Conservation (phyloP, 2,113 vertebrate species). For the Salminus brasiliensis region DNA sequence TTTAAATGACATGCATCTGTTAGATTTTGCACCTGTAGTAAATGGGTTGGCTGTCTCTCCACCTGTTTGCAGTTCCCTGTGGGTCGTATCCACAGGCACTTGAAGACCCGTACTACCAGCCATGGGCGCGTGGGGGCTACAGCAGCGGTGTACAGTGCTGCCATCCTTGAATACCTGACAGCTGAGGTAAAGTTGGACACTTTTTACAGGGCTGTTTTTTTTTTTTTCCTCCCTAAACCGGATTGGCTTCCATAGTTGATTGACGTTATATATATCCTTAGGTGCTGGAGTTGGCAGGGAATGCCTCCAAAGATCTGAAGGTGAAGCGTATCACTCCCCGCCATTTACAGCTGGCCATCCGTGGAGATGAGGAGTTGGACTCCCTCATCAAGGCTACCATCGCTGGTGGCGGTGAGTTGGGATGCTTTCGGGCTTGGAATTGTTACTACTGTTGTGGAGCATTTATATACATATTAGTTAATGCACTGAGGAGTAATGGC, state of each 20-base stretch:
- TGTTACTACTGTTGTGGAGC: background rate
- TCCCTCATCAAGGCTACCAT: conserved; percentile 99
- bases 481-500: background rate
- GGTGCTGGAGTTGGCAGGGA: conserved; percentile 98
- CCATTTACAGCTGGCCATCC: conserved; percentile 96
- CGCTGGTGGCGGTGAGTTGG: conserved; percentile 88
- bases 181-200: conserved; percentile 82
- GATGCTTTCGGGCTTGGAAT: background rate
- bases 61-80: conserved; percentile 86
- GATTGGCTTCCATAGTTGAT: background rate
- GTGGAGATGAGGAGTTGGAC: conserved; percentile 96
- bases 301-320: conserved; percentile 97
- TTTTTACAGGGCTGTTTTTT: background rate
- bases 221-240: background rate
- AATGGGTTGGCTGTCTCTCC: background rate
- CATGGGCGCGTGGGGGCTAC: conserved; percentile 97
- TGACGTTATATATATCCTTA: conserved; percentile 51
- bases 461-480: background rate
- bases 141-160: conserved; percentile 95
- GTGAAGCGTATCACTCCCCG: conserved; percentile 98
- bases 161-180: conserved; percentile 97
- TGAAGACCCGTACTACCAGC: conserved; percentile 98
- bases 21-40: background rate
- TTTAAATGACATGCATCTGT: background rate
- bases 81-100: conserved; percentile 95